A percentile compares a stretch with the other conserved stretches of the same genome.
Conservation (phyloP, 2,113 vertebrate species). For the Caranx melampygus region DNA sequence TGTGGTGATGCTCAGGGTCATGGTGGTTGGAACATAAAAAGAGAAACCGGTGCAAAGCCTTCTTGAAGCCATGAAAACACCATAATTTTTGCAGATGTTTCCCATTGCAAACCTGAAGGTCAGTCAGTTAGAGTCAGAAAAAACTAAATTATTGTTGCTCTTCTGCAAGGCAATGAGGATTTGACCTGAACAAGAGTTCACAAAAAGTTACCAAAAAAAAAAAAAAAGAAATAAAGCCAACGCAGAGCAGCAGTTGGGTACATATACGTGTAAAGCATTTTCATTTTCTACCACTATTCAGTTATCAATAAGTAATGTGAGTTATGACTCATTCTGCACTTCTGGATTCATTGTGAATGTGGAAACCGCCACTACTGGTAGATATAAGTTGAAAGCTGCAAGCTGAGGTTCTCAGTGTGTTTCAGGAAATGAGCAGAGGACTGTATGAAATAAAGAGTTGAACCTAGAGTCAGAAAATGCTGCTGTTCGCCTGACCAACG, state of each 20-base stretch:
- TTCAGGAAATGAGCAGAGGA: neutral
- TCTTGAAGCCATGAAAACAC: slow-evolving; percentile 38
- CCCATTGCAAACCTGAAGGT: neutral
- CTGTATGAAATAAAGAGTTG: neutral
- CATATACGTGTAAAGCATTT: neutral
- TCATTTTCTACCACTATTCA: neutral
- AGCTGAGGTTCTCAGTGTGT: slow-evolving; percentile 1
- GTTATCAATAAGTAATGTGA: neutral
- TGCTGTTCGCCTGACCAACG: neutral
- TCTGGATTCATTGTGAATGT: neutral
- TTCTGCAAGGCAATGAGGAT: neutral
- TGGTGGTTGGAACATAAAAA: slow-evolving; percentile 82
- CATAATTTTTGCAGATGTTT: neutral
- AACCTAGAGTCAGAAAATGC: neutral
- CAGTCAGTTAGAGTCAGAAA: too few relatives aligned
- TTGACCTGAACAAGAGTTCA: too few relatives aligned
- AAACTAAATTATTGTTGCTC: neutral
- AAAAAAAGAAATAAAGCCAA: neutral
- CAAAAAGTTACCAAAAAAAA: neutral
- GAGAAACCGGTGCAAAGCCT: slow-evolving; percentile 59
- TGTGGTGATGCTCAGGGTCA: slow-evolving; percentile 86
- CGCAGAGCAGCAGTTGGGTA: neutral
- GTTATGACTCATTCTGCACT: neutral
- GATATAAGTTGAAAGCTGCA: neutral
- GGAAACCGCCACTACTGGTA: neutral